Conservation (phyloP, 2,888 invertebrate species). For the Ariolimax columbianus region DNA sequence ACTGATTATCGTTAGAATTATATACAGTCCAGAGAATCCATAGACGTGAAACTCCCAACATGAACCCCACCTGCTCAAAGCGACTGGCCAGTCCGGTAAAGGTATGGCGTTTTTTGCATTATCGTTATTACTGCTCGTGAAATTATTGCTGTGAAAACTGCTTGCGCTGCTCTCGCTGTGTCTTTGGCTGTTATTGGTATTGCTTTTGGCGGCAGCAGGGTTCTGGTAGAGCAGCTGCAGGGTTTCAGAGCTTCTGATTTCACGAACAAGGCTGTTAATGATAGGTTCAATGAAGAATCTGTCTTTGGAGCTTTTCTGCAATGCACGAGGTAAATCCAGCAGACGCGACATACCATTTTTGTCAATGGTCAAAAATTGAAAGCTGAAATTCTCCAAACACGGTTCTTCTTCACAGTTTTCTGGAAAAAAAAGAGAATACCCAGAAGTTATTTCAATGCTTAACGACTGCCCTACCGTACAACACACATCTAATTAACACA, state of each 20-base stretch:
- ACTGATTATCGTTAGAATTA: conserved; percentile 82
- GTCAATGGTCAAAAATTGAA: neutral
- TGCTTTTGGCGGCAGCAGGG: neutral
- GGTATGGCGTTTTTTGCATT: conserved; percentile 38
- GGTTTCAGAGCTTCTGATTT: neutral
- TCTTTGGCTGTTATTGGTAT: neutral
- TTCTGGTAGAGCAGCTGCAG: neutral
- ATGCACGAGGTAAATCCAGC: conserved; percentile 5
- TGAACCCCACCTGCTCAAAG: conserved; percentile 78
- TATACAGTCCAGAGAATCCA: conserved; percentile 82
- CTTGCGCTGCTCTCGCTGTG: neutral
- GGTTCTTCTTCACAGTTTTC: neutral
- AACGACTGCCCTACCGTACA: too few relatives aligned
- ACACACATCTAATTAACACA: too few relatives aligned
- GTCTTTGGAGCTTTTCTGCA: neutral
- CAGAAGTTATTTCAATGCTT: too few relatives aligned
- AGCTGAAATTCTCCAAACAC: neutral
- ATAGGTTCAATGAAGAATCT: neutral
- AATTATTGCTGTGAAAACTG: neutral
- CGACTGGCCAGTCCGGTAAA: conserved; percentile 76
- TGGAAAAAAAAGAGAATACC: neutral
- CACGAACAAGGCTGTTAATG: neutral
- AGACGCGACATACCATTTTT: conserved; percentile 43
- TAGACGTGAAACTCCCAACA: conserved; percentile 82
- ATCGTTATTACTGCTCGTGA: neutral